Evolutionary conservation across 2,888 invertebrate species (phyloP).

Genomic region (Cephus rjabovi): DNA sequence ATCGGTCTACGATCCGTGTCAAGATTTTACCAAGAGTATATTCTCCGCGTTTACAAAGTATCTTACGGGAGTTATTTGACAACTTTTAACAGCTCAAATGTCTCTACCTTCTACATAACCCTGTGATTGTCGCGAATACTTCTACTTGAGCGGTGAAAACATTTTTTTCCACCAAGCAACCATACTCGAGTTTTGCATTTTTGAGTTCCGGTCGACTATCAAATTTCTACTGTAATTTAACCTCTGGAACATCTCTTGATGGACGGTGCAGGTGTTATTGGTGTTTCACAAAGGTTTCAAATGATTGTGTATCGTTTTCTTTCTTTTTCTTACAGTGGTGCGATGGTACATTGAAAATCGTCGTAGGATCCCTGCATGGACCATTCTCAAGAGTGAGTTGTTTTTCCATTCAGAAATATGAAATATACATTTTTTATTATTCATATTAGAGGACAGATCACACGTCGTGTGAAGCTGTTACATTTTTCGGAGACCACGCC

Average conservation of each 20-base stretch:
- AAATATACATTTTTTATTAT: not conserved
- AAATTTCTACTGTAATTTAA: not conserved
- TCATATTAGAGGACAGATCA: not conserved
- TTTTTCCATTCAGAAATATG: not conserved
- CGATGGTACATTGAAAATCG: conserved; percentile 49
- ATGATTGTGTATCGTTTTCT: not conserved
- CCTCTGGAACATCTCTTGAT: not conserved
- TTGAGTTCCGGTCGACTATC: not conserved
- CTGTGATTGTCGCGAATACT: not conserved
- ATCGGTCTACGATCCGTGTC: conserved; percentile 37
- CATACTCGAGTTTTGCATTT: conserved; percentile 2
- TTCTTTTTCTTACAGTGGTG: conserved; percentile 34
- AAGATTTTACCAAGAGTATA: conserved; percentile 14
- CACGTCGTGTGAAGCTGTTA: not conserved
- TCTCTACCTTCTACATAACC: not conserved
- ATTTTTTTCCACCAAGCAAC: conserved; percentile 16
- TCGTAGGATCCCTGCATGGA: conserved; percentile 51
- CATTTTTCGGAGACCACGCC: conserved; percentile 15
- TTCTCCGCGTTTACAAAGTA: not conserved
- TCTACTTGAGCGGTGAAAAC: not conserved
- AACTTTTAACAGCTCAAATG: not conserved
- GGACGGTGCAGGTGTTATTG: not conserved
- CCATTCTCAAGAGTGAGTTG: conserved; percentile 55
- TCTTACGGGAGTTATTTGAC: not conserved
- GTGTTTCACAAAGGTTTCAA: not conserved